Conservation (phyloP, 2,113 vertebrate species). For the Melospiza georgiana region DNA sequence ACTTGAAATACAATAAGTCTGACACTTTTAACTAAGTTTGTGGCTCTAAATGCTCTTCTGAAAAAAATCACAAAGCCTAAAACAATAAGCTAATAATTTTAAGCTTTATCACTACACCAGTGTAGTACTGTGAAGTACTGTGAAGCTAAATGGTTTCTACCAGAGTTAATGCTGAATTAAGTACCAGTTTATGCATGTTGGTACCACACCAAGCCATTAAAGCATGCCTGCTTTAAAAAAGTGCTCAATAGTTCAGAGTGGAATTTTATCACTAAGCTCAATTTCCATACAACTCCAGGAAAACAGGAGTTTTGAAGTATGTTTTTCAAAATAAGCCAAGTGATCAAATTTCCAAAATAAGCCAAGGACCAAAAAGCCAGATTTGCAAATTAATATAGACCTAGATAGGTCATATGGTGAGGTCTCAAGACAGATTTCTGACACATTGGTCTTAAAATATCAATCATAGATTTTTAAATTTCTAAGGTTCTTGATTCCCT, state of each 20-base stretch:
- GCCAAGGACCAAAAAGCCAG: neutral
- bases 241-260: neutral
- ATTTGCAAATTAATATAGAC: neutral
- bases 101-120: neutral
- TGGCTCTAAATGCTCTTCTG: neutral
- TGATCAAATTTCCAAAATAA: neutral
- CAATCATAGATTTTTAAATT: rapidly evolving
- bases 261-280: neutral
- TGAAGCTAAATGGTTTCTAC: neutral
- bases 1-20: neutral
- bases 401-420: neutral
- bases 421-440: neutral
- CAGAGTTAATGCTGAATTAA: neutral
- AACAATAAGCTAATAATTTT: neutral
- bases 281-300: neutral
- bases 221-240: neutral
- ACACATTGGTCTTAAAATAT: neutral
- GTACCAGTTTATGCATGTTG: neutral
- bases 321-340: neutral
- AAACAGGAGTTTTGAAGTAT: neutral
- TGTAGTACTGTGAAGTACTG: neutral
- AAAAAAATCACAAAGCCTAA: neutral
- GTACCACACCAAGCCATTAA: neutral
- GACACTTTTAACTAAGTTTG: neutral
- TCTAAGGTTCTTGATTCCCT: neutral